Percentiles rank a stretch among this genome's conserved stretches.
Conservation (phyloP, 2,888 invertebrate genomes). For the Aporophyla lueneburgensis region DNA sequence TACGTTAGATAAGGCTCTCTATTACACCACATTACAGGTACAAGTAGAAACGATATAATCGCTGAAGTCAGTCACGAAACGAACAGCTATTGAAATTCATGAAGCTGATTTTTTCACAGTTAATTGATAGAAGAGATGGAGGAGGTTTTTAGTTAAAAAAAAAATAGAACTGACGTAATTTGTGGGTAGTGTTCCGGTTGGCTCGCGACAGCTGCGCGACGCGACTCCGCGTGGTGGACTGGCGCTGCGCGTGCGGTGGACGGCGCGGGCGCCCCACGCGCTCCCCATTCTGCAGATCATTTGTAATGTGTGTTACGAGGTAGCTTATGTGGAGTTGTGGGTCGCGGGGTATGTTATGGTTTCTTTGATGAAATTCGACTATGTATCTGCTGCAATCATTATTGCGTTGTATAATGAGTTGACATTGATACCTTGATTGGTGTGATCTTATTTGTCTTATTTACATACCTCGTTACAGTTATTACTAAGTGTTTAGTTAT, state of each 20-base stretch:
- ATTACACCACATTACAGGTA: slow-evolving; percentile 75
- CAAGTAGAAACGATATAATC: slow-evolving; percentile 64
- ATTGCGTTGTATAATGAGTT: slow-evolving; percentile 52
- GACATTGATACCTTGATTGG: slow-evolving; percentile 52
- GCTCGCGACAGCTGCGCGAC: slow-evolving; percentile 84
- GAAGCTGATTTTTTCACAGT: slow-evolving; percentile 39
- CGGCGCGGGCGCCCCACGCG: slow-evolving; percentile 72
- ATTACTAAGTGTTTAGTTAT: background rate
- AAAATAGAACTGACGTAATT: slow-evolving; percentile 70
- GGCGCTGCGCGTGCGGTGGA: slow-evolving; percentile 76
- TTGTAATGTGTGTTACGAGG: slow-evolving; percentile 84
- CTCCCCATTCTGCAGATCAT: slow-evolving; percentile 74
- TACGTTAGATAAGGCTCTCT: slow-evolving; percentile 80
- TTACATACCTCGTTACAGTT: slow-evolving; percentile 1
- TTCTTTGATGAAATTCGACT: slow-evolving; percentile 67
- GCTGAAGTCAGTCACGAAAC: slow-evolving; percentile 56
- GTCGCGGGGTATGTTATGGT: slow-evolving; percentile 76
- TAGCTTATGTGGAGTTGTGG: slow-evolving; percentile 83
- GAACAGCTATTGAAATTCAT: slow-evolving; percentile 51
- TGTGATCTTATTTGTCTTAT: slow-evolving; percentile 32
- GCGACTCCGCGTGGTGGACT: slow-evolving; percentile 86
- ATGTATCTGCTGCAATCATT: slow-evolving; percentile 59
- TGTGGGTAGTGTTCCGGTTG: slow-evolving; percentile 65
- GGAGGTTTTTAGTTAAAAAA: slow-evolving; percentile 50
- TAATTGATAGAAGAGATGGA: slow-evolving; percentile 44